Conservation (phyloP, 2,888 invertebrate species). For the Trachelus stipa region DNA sequence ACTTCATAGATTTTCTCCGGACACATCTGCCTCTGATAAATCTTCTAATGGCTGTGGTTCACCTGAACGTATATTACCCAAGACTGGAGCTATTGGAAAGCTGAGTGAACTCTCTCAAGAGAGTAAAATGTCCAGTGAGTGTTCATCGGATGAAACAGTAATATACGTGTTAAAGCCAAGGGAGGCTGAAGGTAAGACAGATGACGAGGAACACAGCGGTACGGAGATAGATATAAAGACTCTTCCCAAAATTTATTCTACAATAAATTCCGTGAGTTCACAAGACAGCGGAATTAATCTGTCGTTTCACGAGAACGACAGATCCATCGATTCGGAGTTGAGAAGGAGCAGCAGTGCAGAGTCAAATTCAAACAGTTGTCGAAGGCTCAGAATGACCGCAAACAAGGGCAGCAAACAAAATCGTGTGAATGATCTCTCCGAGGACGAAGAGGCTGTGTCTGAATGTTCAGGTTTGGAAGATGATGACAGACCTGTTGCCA, state of each 20-base stretch:
- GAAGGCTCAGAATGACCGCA: conserved; percentile 35
- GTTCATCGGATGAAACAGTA: conserved; percentile 66
- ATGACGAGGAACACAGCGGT: conserved; percentile 72
- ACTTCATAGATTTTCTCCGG: conserved; percentile 61
- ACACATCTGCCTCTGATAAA: conserved; percentile 49
- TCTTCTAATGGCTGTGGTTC: conserved; percentile 58
- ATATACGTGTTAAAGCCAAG: conserved; percentile 61
- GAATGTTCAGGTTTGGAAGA: conserved; percentile 37
- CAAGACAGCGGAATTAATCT: conserved; percentile 84
- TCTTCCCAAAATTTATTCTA: conserved; percentile 72
- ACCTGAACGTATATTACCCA: conserved; percentile 49
- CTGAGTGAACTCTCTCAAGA: conserved; percentile 58
- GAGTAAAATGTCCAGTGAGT: conserved; percentile 65
- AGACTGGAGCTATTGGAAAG: conserved; percentile 42
- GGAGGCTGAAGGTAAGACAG: conserved; percentile 41
- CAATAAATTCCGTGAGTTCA: conserved; percentile 78
- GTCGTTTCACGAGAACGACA: conserved; percentile 78
- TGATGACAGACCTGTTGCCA: conserved; percentile 37
- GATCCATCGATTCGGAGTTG: conserved; percentile 59
- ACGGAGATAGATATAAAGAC: conserved; percentile 68
- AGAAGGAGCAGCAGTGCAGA: conserved; percentile 57
- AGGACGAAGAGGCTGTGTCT: conserved; percentile 52
- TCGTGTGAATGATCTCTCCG: conserved; percentile 53
- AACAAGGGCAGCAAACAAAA: neutral
- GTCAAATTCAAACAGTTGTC: conserved; percentile 51